phyloP scores from a whole-genome alignment of 2,888 invertebrate species.

The Noctuana brunneofusca region DNA sequence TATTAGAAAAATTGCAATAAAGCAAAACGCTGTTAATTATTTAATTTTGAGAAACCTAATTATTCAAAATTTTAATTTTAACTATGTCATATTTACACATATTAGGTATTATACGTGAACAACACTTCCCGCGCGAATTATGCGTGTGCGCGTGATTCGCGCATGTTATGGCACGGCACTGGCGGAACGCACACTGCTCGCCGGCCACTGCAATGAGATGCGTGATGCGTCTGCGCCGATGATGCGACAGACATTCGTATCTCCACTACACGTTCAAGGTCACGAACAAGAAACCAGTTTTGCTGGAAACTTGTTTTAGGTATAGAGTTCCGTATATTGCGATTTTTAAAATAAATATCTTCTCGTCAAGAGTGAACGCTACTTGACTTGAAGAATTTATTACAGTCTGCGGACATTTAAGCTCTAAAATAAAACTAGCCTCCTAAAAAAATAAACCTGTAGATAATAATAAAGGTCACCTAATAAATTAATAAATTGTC shows the following conservation, averaged over 20 bases:
- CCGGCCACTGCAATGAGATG: conserved; percentile 3
- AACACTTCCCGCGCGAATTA: conserved; percentile 11
- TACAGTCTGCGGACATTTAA: neutral
- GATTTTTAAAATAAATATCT: neutral
- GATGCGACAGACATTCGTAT: conserved; percentile 7
- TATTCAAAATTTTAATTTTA: neutral
- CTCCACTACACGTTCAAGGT: conserved; percentile 27
- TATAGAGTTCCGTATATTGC: conserved; percentile 24
- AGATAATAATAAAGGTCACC: too few species aligned
- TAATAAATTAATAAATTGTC: too few species aligned
- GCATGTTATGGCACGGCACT: conserved; percentile 58
- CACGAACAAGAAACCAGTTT: conserved; percentile 6
- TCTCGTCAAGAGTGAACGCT: neutral
- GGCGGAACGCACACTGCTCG: conserved; percentile 43
- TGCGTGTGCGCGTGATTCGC: conserved; percentile 42
- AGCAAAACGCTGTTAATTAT: too few species aligned
- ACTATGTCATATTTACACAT: conserved; percentile 5
- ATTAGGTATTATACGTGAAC: neutral
- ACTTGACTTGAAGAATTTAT: neutral
- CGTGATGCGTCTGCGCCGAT: conserved; percentile 11
- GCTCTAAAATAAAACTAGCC: neutral
- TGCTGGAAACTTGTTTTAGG: conserved; percentile 5
- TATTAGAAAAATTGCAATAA: too few species aligned
- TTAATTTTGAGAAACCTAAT: too few species aligned
- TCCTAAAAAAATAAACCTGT: too few species aligned